These are phyloP conservation scores for Heliopora coerulea DNA, from an alignment of 92 coral and sea anemone species.

Conservation along the genomic window DNA sequence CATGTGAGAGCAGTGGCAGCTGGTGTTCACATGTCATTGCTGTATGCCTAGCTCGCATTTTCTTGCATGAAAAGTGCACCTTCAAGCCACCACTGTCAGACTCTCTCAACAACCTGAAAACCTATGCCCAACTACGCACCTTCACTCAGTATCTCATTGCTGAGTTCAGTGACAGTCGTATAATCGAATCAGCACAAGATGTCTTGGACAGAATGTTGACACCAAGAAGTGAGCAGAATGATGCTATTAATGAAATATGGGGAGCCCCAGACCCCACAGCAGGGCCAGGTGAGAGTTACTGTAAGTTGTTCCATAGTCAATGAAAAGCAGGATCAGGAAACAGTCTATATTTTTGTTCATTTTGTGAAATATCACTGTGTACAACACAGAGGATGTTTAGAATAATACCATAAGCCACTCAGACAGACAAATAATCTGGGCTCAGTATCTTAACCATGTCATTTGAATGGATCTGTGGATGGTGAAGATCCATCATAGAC, in stretches of 20 bases:
- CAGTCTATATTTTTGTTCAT: no score
- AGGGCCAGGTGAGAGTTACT: conserved; percentile 73
- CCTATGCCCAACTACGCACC: conserved; percentile 77
- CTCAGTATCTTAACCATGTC: no score
- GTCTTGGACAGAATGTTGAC: conserved; percentile 71
- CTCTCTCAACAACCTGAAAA: conserved; percentile 65
- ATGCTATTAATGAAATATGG: conserved; percentile 65
- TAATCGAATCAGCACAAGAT: conserved; percentile 83
- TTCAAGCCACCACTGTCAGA: conserved; percentile 81
- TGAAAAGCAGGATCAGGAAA: no score
- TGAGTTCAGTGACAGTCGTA: conserved; percentile 71
- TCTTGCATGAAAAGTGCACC: conserved; percentile 38
- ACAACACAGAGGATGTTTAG: no score
- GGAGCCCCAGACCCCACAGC: conserved; percentile 99
- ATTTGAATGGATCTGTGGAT: no score
- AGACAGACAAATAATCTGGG: no score
- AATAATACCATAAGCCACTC: no score
- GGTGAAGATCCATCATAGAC: no score
- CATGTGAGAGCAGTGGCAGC: conserved; percentile 62
- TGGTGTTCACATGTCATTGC: conserved; percentile 94
- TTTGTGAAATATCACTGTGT: no score
- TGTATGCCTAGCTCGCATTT: conserved; percentile 66
- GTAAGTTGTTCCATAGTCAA: no score
- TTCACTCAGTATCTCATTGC: conserved; percentile 80
- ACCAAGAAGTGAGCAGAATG: conserved; percentile 44